phyloP scores from a whole-genome alignment of 2,797 vertebrate species.

The Linurgus olivaceus region DNA sequence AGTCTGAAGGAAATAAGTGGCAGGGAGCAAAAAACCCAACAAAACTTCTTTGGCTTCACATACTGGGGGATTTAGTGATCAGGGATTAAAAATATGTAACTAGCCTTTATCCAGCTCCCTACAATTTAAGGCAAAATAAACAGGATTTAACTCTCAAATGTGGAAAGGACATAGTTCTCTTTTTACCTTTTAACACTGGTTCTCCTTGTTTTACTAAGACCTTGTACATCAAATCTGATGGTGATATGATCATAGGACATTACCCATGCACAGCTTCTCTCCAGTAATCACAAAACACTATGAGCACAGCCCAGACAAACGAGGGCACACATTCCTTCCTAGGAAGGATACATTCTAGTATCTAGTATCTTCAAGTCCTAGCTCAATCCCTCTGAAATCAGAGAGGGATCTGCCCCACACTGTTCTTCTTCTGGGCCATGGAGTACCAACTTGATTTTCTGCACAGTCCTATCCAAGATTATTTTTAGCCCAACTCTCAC shows the following conservation, averaged over 20 bases:
- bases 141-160: not conserved
- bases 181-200: not conserved
- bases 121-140: not conserved
- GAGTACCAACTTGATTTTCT: not conserved
- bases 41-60: not conserved
- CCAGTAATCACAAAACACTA: not conserved
- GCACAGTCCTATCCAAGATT: not conserved
- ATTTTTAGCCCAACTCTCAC: not conserved
- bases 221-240: not conserved
- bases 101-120: not conserved
- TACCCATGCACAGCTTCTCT: not conserved
- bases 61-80: not conserved
- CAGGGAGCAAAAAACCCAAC: not conserved
- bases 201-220: not conserved
- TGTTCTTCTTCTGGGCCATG: not conserved
- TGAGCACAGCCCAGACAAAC: not conserved
- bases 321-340: not conserved
- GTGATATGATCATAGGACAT: rapidly evolving
- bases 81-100: not conserved
- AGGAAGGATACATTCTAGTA: not conserved
- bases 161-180: not conserved
- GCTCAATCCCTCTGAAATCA: not conserved
- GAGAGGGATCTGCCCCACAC: not conserved
- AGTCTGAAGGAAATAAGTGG: not conserved
- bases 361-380: not conserved